A percentile compares a stretch with the other conserved stretches of the same genome.
Evolutionary conservation across 2,113 vertebrate species (phyloP).

Genomic region (Phylloscopus trochilus): DNA sequence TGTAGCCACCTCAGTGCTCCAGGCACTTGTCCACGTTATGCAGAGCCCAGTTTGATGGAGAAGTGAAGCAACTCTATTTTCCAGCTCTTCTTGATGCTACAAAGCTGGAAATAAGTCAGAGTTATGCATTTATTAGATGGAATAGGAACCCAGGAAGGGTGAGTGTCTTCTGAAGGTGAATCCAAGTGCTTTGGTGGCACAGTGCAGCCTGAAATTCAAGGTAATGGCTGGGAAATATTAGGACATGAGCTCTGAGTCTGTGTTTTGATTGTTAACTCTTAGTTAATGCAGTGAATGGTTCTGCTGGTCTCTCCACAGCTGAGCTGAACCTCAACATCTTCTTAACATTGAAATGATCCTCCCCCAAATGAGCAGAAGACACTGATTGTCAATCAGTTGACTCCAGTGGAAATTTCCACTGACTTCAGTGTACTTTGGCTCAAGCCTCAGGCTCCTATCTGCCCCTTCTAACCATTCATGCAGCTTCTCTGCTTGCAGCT

Average conservation of each 20-base stretch:
- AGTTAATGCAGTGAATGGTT: neutral
- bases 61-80: neutral
- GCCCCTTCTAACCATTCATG: neutral
- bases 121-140: neutral
- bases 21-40: neutral
- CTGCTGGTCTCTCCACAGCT: neutral
- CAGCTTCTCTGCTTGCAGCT: neutral
- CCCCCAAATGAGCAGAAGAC: neutral
- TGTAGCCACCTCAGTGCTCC: neutral
- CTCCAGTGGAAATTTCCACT: slow-evolving; percentile 50
- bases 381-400: neutral
- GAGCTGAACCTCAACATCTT: neutral
- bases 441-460: neutral
- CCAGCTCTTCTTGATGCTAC: neutral
- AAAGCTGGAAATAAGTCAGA: neutral
- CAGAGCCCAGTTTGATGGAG: neutral
- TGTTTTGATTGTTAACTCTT: neutral
- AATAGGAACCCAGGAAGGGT: neutral
- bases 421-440: neutral
- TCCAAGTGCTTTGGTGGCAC: neutral
- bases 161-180: neutral
- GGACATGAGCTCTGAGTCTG: neutral
- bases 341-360: neutral
- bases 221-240: neutral
- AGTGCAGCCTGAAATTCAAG: neutral